Conservation (phyloP, 2,888 invertebrate species). For the Thereva unica region DNA sequence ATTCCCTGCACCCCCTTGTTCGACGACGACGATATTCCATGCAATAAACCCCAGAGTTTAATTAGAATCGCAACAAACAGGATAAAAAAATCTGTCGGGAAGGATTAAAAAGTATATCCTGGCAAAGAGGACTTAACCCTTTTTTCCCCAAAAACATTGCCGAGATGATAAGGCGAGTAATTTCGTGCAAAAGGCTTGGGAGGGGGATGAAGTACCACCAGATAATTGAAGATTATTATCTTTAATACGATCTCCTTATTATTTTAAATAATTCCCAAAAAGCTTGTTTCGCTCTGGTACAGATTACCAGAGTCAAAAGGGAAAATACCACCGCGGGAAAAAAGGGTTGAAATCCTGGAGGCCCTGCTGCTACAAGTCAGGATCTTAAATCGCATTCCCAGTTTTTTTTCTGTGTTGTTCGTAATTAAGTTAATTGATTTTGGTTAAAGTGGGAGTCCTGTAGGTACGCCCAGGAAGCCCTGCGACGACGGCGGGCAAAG, state of each 20-base stretch:
- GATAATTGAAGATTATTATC: conserved; percentile 43
- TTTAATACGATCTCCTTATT: conserved; percentile 41
- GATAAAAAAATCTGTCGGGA: conserved; percentile 32
- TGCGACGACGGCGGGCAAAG: conserved; percentile 15
- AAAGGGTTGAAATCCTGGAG: conserved; percentile 5
- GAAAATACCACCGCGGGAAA: neutral
- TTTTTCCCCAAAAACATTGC: neutral
- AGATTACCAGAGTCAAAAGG: conserved; percentile 29
- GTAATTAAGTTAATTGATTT: conserved; percentile 43
- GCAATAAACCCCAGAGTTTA: conserved; percentile 33
- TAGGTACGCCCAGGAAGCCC: conserved; percentile 1
- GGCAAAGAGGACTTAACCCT: conserved; percentile 17
- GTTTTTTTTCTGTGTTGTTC: conserved; percentile 14
- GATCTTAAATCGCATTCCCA: conserved; percentile 33
- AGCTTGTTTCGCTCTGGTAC: conserved; percentile 39
- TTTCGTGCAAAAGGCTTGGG: neutral
- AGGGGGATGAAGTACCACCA: conserved; percentile 37
- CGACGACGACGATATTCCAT: conserved; percentile 5
- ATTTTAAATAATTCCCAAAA: conserved; percentile 40
- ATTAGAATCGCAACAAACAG: conserved; percentile 40
- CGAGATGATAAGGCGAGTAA: conserved; percentile 4
- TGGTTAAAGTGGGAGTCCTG: conserved; percentile 29
- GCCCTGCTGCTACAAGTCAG: conserved; percentile 11
- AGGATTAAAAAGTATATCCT: conserved; percentile 37
- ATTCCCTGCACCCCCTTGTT: conserved; percentile 23